These are phyloP conservation scores for Platygyra sinensis DNA, from an alignment of 64 coral and sea anemone genomes.

Conservation along the genomic window DNA sequence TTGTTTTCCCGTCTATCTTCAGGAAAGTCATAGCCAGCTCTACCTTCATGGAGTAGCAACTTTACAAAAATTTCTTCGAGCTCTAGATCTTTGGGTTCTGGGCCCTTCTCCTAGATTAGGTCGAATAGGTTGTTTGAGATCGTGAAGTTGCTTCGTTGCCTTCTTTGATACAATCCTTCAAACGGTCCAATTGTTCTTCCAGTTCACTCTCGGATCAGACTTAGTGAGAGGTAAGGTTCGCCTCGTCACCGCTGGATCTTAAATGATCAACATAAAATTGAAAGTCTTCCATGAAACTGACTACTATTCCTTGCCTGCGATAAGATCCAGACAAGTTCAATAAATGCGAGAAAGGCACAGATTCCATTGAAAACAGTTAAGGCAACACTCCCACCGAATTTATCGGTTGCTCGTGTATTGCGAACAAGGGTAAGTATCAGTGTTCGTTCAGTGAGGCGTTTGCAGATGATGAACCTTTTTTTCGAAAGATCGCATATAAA, in stretches of 20 bases:
- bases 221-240: background rate
- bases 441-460: background rate
- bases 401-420: background rate
- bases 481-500: too few species aligned
- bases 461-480: background rate
- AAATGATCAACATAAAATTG: background rate
- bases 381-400: too few species aligned
- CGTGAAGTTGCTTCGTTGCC: background rate
- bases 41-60: slow-evolving; percentile 44
- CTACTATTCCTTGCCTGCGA: background rate
- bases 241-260: background rate
- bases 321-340: background rate
- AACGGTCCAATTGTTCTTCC: background rate
- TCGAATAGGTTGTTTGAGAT: slow-evolving; percentile 8
- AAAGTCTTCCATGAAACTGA: background rate
- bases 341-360: background rate
- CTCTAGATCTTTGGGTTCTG: background rate
- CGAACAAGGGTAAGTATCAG: background rate
- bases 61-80: slow-evolving; percentile 59
- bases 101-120: slow-evolving; percentile 17
- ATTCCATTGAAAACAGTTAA: background rate
- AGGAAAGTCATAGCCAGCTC: slow-evolving; percentile 12
- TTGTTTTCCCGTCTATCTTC: background rate
- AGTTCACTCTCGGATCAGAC: background rate
- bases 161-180: background rate